Evolutionary conservation across 1,140 invertebrate species (phyloP), one percentile per base, ranked within the genome.

Genomic region (Oscheius sp.): DNA sequence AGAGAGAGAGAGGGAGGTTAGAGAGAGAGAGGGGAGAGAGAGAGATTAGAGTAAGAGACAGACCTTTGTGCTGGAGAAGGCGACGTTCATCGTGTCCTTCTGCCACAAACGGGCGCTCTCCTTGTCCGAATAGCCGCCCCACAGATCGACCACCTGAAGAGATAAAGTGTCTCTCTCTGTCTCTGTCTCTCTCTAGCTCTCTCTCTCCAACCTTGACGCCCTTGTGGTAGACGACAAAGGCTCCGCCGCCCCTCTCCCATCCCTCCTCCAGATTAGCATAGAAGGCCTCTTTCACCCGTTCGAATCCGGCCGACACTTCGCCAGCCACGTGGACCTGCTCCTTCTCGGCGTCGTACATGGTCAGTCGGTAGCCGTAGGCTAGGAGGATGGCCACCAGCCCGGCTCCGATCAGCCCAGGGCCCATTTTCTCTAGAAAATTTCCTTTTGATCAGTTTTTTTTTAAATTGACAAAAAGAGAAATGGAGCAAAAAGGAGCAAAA

Each of bases 11-110:
- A 3, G 80, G n/a, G 3, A 65, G 23, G 36, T 18, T 38, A 38
- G 49, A 26, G 4, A 23, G 49, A 13, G n/a, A n/a, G n/a, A n/a
- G n/a, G 84, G 7, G 78, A 78, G 13, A 72, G 66, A 3, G 80
- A 36, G 3, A 65, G 23, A 38, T 18, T 38, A 38, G 49, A 26
- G 4, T 7, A 26, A 13, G 7, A 13, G 4, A 15, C 61, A 32
- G 10, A 68, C 66, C 29, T 74, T 74, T 1, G 63, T 59, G 15
- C 42, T 61, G 0, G 64, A 68, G 32, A 74, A 74, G 3, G 66
- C 66, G n/a, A 74, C 29, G 1, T 46, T 58, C 23, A 74, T 35
- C 2, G 72, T 74, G 29, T 68, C 29, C 59, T 52, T 34, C 3
- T 35, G 45, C 72, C 72, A 74, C 35, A 62, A 38, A 29, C 72